phyloP scores from a whole-genome alignment of 2,797 vertebrate genomes.

The Gymnothorax javanicus region DNA sequence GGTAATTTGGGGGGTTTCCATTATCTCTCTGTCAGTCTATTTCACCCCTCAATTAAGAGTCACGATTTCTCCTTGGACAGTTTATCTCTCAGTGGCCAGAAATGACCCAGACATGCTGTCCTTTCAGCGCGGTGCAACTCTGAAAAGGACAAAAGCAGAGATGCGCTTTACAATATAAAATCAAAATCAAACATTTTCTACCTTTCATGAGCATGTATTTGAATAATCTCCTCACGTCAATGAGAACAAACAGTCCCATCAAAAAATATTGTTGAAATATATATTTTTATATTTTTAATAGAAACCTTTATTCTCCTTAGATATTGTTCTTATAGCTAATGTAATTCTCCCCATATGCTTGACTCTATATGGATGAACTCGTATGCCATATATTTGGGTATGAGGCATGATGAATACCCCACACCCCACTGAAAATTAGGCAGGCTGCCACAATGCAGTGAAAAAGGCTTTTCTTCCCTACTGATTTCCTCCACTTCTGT shows the following conservation, averaged over 20 bases:
- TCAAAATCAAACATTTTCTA: not conserved
- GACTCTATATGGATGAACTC: not conserved
- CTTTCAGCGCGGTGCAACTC: not conserved
- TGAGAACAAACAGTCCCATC: not conserved
- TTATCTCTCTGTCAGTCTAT: not conserved
- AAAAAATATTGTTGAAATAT: not conserved
- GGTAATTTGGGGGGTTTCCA: not conserved
- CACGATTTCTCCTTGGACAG: constrained; percentile 7
- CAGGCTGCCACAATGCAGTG: too few relatives aligned
- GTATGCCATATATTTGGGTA: not conserved
- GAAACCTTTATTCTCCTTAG: not conserved
- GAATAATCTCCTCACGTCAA: not conserved
- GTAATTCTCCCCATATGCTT: not conserved
- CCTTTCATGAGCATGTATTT: not conserved
- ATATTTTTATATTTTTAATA: not conserved
- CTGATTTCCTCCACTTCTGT: too few relatives aligned
- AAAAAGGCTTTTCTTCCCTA: too few relatives aligned
- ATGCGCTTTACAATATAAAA: not conserved
- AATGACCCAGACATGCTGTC: constrained; percentile 15
- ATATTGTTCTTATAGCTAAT: not conserved
- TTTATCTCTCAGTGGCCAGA: not conserved
- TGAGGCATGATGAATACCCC: too few relatives aligned
- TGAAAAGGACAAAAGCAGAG: constrained; percentile 1
- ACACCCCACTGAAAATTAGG: too few relatives aligned
- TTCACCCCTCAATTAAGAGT: constrained; percentile 19